Percentiles rank a stretch among this genome's conserved stretches.
Evolutionary conservation across 2,888 invertebrate genomes (phyloP).

Genomic region (Drosophila peninsularis): DNA sequence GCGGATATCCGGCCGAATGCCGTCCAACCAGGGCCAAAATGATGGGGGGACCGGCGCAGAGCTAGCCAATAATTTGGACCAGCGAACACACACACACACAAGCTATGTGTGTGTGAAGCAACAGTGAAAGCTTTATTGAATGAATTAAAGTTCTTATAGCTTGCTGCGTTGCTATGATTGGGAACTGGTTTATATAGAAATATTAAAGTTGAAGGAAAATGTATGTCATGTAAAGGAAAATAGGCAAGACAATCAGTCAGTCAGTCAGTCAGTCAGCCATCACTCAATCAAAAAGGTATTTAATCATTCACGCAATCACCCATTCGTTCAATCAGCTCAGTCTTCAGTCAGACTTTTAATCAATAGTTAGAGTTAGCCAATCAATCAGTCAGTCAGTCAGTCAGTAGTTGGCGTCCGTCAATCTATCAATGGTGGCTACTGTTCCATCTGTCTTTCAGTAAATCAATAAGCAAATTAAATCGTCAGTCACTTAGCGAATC

Average conservation of each 20-base stretch:
- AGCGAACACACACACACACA: background rate
- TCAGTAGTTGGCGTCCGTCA: background rate
- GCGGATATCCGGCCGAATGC: slow-evolving; percentile 23
- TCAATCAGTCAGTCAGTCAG: background rate
- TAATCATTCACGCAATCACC: no score
- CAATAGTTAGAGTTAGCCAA: no score
- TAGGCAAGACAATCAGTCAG: background rate
- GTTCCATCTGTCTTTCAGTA: no score
- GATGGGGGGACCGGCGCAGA: background rate
- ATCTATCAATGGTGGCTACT: no score
- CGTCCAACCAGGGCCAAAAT: slow-evolving; percentile 2
- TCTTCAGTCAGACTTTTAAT: no score
- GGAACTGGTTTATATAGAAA: background rate
- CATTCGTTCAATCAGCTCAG: no score
- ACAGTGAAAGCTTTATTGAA: slow-evolving; percentile 7
- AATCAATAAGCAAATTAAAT: no score
- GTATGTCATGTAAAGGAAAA: no score
- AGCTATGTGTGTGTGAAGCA: slow-evolving; percentile 7
- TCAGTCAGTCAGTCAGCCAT: no score
- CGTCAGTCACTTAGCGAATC: no score
- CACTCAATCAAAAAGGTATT: no score
- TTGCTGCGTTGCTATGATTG: no score
- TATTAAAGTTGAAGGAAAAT: background rate
- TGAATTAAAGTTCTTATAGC: background rate
- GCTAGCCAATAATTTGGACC: slow-evolving; percentile 8